Base-by-base conservation (phyloP, 2,113 vertebrate genomes). In the Neogobius melanostomus region DNA sequence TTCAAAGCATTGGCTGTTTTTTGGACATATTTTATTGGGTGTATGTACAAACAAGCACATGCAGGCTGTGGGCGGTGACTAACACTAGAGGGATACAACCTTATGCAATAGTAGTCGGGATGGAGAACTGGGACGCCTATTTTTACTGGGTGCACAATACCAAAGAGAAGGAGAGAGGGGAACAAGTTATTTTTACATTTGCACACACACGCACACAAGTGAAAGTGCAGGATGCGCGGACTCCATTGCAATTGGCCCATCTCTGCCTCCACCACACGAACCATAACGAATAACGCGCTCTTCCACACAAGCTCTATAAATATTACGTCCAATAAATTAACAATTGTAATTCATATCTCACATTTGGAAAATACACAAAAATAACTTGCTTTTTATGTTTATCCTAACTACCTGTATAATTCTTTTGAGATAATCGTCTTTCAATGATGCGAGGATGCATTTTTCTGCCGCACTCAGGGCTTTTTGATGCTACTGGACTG, bases 31-130 rank as follows among this genome's bases (percentile, higher is more conserved):
- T 92, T 94, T 93, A 93, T 94, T 93, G 85, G 67, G 85, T 92
- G 90, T 93, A 92, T 93, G 90, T 93, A 93, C 92, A 93, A 92
- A 93, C 92, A 92, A 91, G 90, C 92, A 91, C 93, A 94, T 94
- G 92, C 93, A 92, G 90, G 87, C 88, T 76, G 74, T 83, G 75
- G 82, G 88, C 86, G 81, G 75, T 84, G 91, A 91, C 86, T 82
- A 88, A 89, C 83, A 88, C 83, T 85, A 89, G 72, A 77, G 75
- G 87, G 81, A 84, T 76, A 85, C 87, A 69, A 89, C 77, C 84
- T 84, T 87, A 88, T 82, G 76, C 69, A 83, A 83, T 76, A 89
- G 81, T 80, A 69, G 21, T 11, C 16, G 36, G 36, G 84, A 87
- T 86, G 89, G 70, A 46, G 85, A 82, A 48, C 16, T 17, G 80